phyloP scores from a whole-genome alignment of 2,113 vertebrate genomes.

The Okapia johnstoni region DNA sequence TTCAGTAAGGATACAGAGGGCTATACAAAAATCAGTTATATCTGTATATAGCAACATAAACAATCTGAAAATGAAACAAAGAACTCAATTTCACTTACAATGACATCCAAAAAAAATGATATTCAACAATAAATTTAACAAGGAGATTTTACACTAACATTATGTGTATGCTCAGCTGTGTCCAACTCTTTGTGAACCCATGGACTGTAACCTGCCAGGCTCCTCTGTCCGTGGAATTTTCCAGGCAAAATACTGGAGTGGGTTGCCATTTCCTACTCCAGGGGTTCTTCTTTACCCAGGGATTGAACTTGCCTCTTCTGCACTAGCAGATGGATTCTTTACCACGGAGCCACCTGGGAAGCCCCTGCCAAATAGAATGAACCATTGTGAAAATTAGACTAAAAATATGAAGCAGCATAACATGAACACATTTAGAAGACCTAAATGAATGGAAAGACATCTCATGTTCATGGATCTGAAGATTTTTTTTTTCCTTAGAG shows the following conservation, averaged over 20 bases:
- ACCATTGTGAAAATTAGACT: not conserved
- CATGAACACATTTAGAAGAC: not conserved
- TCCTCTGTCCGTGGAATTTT: not conserved
- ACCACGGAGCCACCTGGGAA: not conserved
- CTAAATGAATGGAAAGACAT: not conserved
- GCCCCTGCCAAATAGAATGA: not conserved
- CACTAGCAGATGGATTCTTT: not conserved
- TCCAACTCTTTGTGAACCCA: not conserved
- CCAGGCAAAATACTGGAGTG: not conserved
- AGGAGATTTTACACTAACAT: not conserved
- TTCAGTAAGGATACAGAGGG: not conserved
- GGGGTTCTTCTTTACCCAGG: not conserved
- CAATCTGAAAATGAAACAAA: not conserved
- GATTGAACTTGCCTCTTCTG: not conserved
- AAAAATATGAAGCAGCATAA: not conserved
- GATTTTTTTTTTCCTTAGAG: too few species aligned
- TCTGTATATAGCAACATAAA: not conserved
- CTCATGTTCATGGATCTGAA: not conserved
- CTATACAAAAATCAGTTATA: not conserved
- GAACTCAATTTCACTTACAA: not conserved
- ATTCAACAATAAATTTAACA: not conserved
- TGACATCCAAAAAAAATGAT: not conserved
- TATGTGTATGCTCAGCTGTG: not conserved
- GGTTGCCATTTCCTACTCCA: not conserved
- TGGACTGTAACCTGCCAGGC: not conserved